Evolutionary conservation across 2,888 invertebrate genomes (phyloP).

Genomic region (Cynaeus angustus): DNA sequence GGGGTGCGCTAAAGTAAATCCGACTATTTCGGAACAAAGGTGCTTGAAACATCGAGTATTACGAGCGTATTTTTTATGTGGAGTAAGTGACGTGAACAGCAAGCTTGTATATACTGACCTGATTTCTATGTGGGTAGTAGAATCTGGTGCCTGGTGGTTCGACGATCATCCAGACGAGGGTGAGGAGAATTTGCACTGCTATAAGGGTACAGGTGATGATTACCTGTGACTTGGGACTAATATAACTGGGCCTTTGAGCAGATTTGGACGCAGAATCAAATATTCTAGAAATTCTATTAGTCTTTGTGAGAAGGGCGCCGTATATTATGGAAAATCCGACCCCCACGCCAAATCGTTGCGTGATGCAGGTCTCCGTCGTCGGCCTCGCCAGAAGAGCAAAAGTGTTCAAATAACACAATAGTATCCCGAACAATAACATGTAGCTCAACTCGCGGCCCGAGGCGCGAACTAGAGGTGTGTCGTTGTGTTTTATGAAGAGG

Average conservation of each 20-base stretch:
- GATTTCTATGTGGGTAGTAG: conserved; percentile 74
- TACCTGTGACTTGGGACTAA: conserved; percentile 79
- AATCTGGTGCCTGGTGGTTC: conserved; percentile 78
- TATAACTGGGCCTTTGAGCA: conserved; percentile 78
- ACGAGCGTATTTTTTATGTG: conserved; percentile 3
- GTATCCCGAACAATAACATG: conserved; percentile 77
- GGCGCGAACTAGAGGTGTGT: conserved; percentile 79
- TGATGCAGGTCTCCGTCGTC: conserved; percentile 74
- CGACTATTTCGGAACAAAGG: conserved; percentile 2
- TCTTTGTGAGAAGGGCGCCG: conserved; percentile 79
- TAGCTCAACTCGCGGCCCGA: conserved; percentile 79
- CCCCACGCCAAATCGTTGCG: conserved; percentile 79
- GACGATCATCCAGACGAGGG: conserved; percentile 79
- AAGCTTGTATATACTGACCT: conserved; percentile 60
- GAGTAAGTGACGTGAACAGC: conserved; percentile 1
- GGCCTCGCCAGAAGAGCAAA: conserved; percentile 77
- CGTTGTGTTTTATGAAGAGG: conserved; percentile 78
- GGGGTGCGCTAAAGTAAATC: not conserved
- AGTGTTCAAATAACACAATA: conserved; percentile 78
- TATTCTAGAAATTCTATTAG: conserved; percentile 78
- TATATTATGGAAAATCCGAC: conserved; percentile 80
- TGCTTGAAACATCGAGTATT: conserved; percentile 4
- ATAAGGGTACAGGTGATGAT: conserved; percentile 76
- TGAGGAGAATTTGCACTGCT: conserved; percentile 74
- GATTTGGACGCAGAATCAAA: conserved; percentile 78